Conservation (phyloP, 2,113 vertebrate genomes). For the Pedionomus torquatus region DNA sequence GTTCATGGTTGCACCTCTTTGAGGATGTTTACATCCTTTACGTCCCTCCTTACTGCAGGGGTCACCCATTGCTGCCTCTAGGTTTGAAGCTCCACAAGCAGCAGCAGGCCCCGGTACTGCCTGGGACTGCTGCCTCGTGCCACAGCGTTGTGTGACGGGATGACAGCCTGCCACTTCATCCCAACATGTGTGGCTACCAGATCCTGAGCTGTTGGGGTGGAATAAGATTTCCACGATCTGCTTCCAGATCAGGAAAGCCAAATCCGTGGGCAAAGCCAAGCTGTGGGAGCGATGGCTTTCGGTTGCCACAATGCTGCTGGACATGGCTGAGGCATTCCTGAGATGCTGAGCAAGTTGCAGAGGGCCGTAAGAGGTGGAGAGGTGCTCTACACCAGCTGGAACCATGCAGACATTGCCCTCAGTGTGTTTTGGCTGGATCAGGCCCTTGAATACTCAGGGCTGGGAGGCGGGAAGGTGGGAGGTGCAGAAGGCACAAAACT, state of each 20-base stretch:
- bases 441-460: rapidly evolving
- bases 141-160: not conserved
- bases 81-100: not conserved
- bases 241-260: not conserved
- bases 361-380: not conserved
- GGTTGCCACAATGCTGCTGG: no score
- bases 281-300: rapidly evolving
- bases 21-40: not conserved
- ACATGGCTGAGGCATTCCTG: not conserved
- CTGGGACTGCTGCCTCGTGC: not conserved
- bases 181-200: rapidly evolving
- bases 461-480: not conserved
- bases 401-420: not conserved
- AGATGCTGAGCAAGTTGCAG: not conserved
- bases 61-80: not conserved
- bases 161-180: rapidly evolving
- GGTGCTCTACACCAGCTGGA: not conserved
- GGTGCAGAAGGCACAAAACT: not conserved
- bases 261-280: not conserved
- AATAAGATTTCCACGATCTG: rapidly evolving
- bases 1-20: not conserved
- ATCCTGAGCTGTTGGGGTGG: not conserved
- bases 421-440: not conserved
- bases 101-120: not conserved
- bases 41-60: not conserved